phyloP scores from a whole-genome alignment of 2,797 vertebrate species.

The Odontamblyopus lacepedii region DNA sequence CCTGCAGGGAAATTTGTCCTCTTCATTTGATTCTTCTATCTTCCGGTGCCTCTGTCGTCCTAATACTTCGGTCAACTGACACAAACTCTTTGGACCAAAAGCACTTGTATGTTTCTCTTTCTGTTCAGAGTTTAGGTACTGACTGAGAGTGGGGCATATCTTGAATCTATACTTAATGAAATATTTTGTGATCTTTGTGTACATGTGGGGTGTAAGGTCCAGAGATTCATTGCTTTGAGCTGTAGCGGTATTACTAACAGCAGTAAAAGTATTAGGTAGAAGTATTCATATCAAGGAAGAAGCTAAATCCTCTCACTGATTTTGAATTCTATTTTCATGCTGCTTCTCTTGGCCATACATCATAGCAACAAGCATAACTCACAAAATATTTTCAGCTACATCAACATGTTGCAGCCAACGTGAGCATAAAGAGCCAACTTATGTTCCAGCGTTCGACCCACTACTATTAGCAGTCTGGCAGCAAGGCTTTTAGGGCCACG shows the following conservation, averaged over 20 bases:
- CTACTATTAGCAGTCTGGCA: constrained; percentile 13
- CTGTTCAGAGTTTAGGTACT: too few species aligned
- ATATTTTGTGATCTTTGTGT: too few species aligned
- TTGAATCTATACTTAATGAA: too few species aligned
- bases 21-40: too few species aligned
- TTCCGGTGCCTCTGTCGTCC: too few species aligned
- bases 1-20: too few species aligned
- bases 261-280: too few species aligned
- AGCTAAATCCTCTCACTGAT: background rate
- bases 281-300: background rate
- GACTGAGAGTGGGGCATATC: too few species aligned
- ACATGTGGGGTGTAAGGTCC: too few species aligned
- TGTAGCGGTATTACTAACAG: background rate
- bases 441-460: background rate
- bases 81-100: background rate
- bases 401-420: background rate
- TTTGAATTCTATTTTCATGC: background rate
- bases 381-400: constrained; percentile 3
- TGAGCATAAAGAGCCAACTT: constrained; percentile 4
- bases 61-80: background rate
- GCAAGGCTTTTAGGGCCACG: constrained; percentile 32
- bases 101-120: background rate
- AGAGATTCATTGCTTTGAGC: background rate
- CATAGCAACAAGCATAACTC: background rate
- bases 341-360: background rate